Percentiles rank a stretch among this genome's conserved stretches.
Evolutionary conservation across 2,888 invertebrate genomes (phyloP).

Genomic region (Rotaria macrura): DNA sequence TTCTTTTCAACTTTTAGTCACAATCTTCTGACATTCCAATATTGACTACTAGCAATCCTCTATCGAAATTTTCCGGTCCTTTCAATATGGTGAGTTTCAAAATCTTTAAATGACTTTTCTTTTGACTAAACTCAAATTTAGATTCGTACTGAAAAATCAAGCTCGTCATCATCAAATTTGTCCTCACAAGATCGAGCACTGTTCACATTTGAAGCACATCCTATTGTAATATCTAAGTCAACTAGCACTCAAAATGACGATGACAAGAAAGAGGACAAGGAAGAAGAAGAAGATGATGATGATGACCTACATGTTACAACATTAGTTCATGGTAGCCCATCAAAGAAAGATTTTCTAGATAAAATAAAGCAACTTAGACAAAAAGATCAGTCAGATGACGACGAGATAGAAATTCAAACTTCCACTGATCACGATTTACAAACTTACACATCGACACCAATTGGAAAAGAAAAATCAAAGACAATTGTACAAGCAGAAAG

Average conservation of each 20-base stretch:
- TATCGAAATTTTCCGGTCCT: not conserved
- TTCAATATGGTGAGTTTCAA: not conserved
- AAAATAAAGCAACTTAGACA: not conserved
- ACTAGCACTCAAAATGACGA: not conserved
- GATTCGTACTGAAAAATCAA: not conserved
- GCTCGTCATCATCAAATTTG: not conserved
- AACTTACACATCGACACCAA: not conserved
- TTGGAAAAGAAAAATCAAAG: not conserved
- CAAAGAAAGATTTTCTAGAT: not conserved
- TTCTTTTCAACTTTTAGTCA: not conserved
- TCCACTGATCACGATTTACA: constrained; percentile 1
- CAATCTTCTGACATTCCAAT: not conserved
- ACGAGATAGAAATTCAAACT: not conserved
- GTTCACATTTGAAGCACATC: not conserved
- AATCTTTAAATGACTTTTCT: not conserved
- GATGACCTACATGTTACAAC: not conserved
- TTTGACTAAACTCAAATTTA: not conserved
- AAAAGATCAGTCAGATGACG: not conserved
- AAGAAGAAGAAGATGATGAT: not conserved
- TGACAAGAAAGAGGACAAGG: not conserved
- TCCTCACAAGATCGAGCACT: not conserved
- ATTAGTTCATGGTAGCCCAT: not conserved
- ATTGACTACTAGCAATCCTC: not conserved
- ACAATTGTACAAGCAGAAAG: not conserved
- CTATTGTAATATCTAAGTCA: not conserved